These are phyloP conservation scores for Papilio machaon DNA, from an alignment of 1,140 invertebrate species.

Conservation along the genomic window DNA sequence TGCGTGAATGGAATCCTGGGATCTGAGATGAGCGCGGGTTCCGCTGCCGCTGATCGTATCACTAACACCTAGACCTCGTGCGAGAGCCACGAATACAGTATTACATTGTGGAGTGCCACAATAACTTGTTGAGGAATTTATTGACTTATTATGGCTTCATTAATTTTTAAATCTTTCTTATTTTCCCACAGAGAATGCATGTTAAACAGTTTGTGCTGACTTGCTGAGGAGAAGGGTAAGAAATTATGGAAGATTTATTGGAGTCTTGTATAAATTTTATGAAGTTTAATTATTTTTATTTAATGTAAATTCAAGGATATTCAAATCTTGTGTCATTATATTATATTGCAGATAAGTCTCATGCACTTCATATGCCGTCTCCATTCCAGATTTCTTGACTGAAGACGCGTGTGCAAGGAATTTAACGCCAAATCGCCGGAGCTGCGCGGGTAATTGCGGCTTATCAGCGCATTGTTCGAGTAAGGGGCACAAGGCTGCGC, in stretches of 20 bases:
- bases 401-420: slow-evolving; percentile 58
- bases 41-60: slow-evolving; percentile 71
- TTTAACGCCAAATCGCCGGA: slow-evolving; percentile 71
- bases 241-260: no score
- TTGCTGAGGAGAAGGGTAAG: no score
- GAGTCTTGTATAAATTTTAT: no score
- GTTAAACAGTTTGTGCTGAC: background rate
- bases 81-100: slow-evolving; percentile 42
- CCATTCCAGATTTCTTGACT: slow-evolving; percentile 37
- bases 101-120: slow-evolving; percentile 22
- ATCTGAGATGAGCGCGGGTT: slow-evolving; percentile 77
- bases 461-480: slow-evolving; percentile 75
- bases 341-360: background rate
- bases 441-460: slow-evolving; percentile 70
- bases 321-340: no score
- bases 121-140: background rate
- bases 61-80: slow-evolving; percentile 65
- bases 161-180: background rate
- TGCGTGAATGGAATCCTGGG: slow-evolving; percentile 78
- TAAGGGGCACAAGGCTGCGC: slow-evolving; percentile 71
- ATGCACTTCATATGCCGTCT: slow-evolving; percentile 43
- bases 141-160: no score
- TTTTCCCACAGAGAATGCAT: background rate
- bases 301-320: no score
- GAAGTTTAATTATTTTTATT: no score